Base-by-base conservation (phyloP, 2,888 invertebrate genomes). In the Leptothorax acervorum region DNA sequence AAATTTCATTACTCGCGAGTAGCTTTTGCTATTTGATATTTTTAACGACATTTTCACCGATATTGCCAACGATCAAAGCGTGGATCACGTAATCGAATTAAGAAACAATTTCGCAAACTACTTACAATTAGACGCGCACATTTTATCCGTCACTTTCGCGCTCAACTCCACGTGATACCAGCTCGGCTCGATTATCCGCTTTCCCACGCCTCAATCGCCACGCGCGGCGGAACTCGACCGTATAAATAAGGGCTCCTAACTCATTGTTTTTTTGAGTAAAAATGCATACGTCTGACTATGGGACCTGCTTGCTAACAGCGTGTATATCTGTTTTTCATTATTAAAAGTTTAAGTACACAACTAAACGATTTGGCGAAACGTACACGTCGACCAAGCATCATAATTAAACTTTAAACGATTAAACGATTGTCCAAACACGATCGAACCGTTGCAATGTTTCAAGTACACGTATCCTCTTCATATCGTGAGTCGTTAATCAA, bases 351-450 rank as follows among this genome's bases (percentile, higher is more conserved):
- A 48, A 75, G 66, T 63, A 48, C 11, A 2, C 23, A 35, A 60
- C 18, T 31, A 45, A 81, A 60, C 35, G 71, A 60, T 70, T 12
- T 39, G 18, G 39, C 35, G 89, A 87, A 89, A 89, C 89, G 89
- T 89, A 89, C 89, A 89, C 89, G 89, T 87, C 89, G 83, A 85
- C 71, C 60, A 60, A 51, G 79, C 48, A 39, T 57, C 35, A 28
- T 28, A n/a, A 9, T 57, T 55, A 18, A 35, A 63, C 28, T 39
- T 75, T 42, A 60, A 39, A 28, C 62, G 78, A 51, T 75, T 42
- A 60, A 39, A 28, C 62, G 78, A 51, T 63, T 55, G 48, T 66
- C 55, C 65, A 81, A 82, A 53, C 83, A 75, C 82, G n/a, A 73
- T 73, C 78, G 78, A 65, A 82, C 45, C 23, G n/a, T 18, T n/a